Conservation (phyloP, 2,113 vertebrate species). For the Sinocyclocheilus grahami region DNA sequence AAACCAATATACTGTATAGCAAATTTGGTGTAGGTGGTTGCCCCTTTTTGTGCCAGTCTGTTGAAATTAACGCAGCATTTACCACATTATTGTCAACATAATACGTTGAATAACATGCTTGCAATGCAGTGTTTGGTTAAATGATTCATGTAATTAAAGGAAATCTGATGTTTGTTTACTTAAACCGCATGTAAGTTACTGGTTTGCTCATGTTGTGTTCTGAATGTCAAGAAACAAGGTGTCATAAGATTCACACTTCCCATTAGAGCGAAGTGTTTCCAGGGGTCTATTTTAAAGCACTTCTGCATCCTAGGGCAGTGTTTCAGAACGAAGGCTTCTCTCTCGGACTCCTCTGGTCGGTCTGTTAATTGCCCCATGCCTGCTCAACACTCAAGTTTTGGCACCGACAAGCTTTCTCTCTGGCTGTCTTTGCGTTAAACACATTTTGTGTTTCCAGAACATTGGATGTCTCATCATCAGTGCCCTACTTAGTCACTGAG, state of each 20-base stretch:
- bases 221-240: not conserved
- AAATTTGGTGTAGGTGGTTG: not conserved
- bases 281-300: not conserved
- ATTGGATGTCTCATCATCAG: slow-evolving; percentile 48
- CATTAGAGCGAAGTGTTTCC: not conserved
- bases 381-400: slow-evolving; percentile 61
- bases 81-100: no score
- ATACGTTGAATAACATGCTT: not conserved
- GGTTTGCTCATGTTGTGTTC: not conserved
- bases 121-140: not conserved
- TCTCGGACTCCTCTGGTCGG: slow-evolving; percentile 47
- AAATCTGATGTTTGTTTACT: not conserved
- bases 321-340: slow-evolving; percentile 33
- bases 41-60: not conserved
- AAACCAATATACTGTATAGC: not conserved
- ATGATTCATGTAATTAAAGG: not conserved
- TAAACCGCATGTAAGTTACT: not conserved
- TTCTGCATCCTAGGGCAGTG: not conserved
- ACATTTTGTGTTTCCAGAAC: slow-evolving; percentile 23
- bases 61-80: not conserved
- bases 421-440: slow-evolving; percentile 23
- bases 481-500: slow-evolving; percentile 56
- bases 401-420: slow-evolving; percentile 48
- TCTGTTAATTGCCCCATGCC: slow-evolving; percentile 59
- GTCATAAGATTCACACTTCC: not conserved